A percentile compares a stretch with the other conserved stretches of the same genome.
These are phyloP conservation scores for Megaceryle maxima DNA, from an alignment of 2,113 vertebrate genomes.

Conservation along the genomic window DNA sequence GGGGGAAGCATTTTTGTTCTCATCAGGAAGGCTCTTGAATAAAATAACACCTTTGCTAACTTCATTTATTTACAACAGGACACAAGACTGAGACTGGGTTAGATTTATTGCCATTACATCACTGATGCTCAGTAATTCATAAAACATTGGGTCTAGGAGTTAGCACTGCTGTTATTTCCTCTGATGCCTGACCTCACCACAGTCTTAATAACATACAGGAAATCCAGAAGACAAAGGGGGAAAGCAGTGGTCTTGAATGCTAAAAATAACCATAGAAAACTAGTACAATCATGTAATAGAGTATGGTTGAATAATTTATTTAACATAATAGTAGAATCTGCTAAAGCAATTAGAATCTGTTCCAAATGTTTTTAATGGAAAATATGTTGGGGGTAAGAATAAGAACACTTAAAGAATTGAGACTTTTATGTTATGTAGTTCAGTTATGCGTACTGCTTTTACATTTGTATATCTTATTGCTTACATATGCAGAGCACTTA, in stretches of 20 bases:
- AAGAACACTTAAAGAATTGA: background rate
- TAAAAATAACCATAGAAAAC: conserved; percentile 76
- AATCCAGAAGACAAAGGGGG: conserved; percentile 77
- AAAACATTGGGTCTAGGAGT: conserved; percentile 71
- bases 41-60: conserved; percentile 64
- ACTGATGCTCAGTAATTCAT: conserved; percentile 76
- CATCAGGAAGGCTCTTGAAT: conserved; percentile 50
- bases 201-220: conserved; percentile 76
- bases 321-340: conserved; percentile 68
- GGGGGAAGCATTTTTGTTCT: conserved; percentile 3
- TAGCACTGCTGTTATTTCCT: conserved; percentile 76
- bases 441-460: background rate
- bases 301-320: conserved; percentile 63
- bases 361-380: conserved; percentile 60
- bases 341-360: conserved; percentile 73
- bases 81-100: conserved; percentile 58
- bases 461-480: conserved; percentile 51
- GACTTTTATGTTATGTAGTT: background rate
- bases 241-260: conserved; percentile 73
- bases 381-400: conserved; percentile 29
- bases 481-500: conserved; percentile 60
- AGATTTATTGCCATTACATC: conserved; percentile 76
- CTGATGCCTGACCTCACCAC: conserved; percentile 75
- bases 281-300: conserved; percentile 70
- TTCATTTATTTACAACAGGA: conserved; percentile 72